Conservation (phyloP, 2,113 vertebrate species). For the Phrynocephalus versicolor region DNA sequence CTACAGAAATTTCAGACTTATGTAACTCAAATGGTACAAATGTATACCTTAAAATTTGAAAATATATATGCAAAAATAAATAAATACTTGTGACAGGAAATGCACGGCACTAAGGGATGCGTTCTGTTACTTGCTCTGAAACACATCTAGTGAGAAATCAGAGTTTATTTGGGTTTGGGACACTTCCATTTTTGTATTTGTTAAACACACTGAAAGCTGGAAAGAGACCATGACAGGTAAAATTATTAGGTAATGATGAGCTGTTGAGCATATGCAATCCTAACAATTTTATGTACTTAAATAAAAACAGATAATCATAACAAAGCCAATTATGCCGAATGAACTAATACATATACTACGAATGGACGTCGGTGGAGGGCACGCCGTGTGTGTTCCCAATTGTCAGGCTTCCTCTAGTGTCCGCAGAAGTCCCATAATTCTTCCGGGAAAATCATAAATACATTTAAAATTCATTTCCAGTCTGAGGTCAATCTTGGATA, state of each 20-base stretch:
- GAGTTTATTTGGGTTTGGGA: not conserved
- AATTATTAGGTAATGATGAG: not conserved
- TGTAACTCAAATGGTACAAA: too few species aligned
- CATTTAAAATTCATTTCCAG: not conserved
- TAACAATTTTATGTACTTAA: not conserved
- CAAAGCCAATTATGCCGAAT: not conserved
- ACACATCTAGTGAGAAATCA: not conserved
- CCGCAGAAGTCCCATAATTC: not conserved
- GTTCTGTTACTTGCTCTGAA: too few species aligned
- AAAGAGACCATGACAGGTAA: not conserved
- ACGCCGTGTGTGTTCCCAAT: not conserved
- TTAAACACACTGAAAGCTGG: not conserved
- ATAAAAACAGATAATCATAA: not conserved
- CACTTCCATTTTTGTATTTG: not conserved
- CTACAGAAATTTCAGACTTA: too few species aligned
- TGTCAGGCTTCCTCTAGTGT: not conserved
- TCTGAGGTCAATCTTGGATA: slow-evolving; percentile 10
- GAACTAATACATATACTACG: not conserved
- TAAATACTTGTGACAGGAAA: too few species aligned
- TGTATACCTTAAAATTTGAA: too few species aligned
- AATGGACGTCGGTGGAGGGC: not conserved
- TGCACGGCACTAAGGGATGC: too few species aligned
- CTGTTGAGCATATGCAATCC: not conserved
- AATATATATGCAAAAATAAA: too few species aligned
- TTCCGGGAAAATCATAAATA: not conserved